phyloP scores from a whole-genome alignment of 53 echinoderm and acorn worm genomes.

The Hippasteria phrygiana region DNA sequence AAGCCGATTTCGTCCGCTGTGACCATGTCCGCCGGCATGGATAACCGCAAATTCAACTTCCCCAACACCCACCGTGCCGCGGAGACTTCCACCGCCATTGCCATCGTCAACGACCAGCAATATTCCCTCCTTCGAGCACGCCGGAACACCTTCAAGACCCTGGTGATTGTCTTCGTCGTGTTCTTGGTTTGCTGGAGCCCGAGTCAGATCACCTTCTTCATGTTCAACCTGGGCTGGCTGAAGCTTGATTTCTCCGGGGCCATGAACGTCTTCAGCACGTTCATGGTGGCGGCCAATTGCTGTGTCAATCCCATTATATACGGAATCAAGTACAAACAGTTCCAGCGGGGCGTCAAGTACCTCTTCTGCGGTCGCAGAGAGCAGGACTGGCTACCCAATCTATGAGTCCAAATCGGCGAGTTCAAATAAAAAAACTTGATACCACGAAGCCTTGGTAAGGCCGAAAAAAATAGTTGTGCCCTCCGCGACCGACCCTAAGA shows the following conservation, averaged over 20 bases:
- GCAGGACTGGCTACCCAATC: background rate
- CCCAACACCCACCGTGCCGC: too few relatives aligned
- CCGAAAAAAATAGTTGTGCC: too few relatives aligned
- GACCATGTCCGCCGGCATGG: too few relatives aligned
- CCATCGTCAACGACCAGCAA: constrained; percentile 35
- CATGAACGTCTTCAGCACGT: constrained; percentile 45
- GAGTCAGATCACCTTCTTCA: constrained; percentile 57
- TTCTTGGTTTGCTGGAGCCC: constrained; percentile 69
- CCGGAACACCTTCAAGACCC: constrained; percentile 65
- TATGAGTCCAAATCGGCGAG: too few relatives aligned
- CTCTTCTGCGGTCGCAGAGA: constrained; percentile 14
- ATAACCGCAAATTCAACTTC: too few relatives aligned
- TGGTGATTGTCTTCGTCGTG: constrained; percentile 56
- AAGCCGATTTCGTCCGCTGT: background rate
- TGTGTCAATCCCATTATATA: constrained; percentile 68
- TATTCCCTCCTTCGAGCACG: constrained; percentile 37
- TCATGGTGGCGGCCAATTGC: constrained; percentile 50
- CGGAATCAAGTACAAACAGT: constrained; percentile 59
- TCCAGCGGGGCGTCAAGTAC: constrained; percentile 40
- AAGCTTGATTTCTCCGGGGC: constrained; percentile 49
- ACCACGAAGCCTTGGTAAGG: too few relatives aligned
- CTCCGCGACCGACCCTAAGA: too few relatives aligned
- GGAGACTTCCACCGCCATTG: too few relatives aligned
- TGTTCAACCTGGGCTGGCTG: constrained; percentile 62
- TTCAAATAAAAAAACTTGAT: too few relatives aligned